Evolutionary conservation across 2,797 vertebrate genomes (phyloP).

Genomic region (Caiman crocodilus): DNA sequence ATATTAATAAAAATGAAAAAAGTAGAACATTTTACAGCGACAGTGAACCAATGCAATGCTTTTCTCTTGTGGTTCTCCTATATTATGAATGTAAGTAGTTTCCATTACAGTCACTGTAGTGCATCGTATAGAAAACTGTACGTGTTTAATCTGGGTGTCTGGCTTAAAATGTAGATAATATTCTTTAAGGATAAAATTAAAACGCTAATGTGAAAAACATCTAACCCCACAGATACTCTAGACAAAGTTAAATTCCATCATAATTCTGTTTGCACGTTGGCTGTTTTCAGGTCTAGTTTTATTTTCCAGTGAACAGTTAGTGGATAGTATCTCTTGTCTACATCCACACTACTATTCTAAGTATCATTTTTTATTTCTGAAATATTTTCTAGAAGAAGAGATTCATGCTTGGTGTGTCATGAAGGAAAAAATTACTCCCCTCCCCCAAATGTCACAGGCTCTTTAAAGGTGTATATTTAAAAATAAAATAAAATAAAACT

Average conservation of each 20-base stretch:
- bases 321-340: slow-evolving; percentile 57
- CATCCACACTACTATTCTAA: slow-evolving; percentile 59
- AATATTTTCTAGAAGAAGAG: slow-evolving; percentile 58
- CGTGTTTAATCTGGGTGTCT: background rate
- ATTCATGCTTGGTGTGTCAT: slow-evolving; percentile 63
- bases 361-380: slow-evolving; percentile 75
- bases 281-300: background rate
- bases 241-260: background rate
- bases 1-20: background rate
- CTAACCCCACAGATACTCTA: background rate
- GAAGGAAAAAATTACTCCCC: slow-evolving; percentile 39
- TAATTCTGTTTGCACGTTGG: background rate
- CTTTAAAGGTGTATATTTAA: slow-evolving; percentile 34
- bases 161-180: background rate
- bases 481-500: background rate
- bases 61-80: background rate
- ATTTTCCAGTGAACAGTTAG: background rate
- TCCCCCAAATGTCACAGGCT: slow-evolving; percentile 36
- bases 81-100: background rate
- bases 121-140: background rate
- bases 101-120: background rate
- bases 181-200: background rate
- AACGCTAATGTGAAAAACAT: background rate
- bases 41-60: background rate
- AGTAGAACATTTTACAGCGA: background rate